Evolutionary conservation across 2,797 vertebrate species (phyloP), one percentile per base, ranked within the genome.

Genomic region (Alectoris magna): DNA sequence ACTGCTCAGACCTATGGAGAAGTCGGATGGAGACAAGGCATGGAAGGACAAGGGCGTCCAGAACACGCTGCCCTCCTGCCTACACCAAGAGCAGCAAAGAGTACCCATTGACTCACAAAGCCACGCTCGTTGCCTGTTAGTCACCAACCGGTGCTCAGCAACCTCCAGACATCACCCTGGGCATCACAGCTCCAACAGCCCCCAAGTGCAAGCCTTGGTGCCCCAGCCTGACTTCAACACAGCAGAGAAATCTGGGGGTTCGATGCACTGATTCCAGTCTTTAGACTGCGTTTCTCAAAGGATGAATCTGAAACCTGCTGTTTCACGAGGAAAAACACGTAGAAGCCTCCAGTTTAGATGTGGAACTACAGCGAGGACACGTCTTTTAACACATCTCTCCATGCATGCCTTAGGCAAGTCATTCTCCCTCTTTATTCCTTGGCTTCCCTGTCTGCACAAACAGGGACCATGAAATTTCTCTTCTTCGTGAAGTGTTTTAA

Each of bases 401-500:
- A 44, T 67, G 68, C 84, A 72, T 18, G 90, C 95, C 91, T 95
- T 64, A 4, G 67, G 96, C 92, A 85, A 96, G 63, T 84, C 49
- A 90, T 89, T 81, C 87, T 51, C 73, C 91, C 69, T 92, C 92
- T 89, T 84, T 92, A 83, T 86, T 95, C 85, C 85, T 78, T 26
- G 36, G 55, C 67, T 94, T 87, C 59, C 83, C 87, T 48, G 55
- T 51, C 92, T 91, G 59, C 39, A 86, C 69, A 94, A 91, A 22
- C 44, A 85, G 59, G 55, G 43, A 92, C 91, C 77, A 82, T 0
- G 5, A 83, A 66, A 93, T 85, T 84, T 84, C 82, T 84, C 68
- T 43, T 63, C 84, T 51, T 56, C 1, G 0, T 51, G 49, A 81
- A 81, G 80, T 43, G 34, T 77, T 94, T 92, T 80, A 92, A 94